phyloP scores from a whole-genome alignment of 1,140 invertebrate species.

The Epicauta chinensis region DNA sequence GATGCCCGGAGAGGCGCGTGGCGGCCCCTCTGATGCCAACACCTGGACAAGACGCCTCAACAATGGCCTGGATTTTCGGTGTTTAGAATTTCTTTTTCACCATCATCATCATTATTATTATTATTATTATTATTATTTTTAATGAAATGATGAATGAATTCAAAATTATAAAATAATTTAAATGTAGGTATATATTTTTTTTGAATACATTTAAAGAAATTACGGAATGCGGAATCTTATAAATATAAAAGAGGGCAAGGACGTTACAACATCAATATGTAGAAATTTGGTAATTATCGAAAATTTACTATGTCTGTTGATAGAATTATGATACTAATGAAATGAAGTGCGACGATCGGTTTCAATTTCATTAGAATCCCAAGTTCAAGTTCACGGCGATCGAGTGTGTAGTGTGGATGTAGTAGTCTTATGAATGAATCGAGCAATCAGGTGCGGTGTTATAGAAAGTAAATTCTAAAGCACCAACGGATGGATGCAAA shows the following conservation, averaged over 20 bases:
- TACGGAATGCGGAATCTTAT: neutral
- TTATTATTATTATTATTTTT: too few relatives aligned
- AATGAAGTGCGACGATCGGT: slow-evolving; percentile 5
- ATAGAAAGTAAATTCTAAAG: slow-evolving; percentile 30
- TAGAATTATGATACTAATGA: too few relatives aligned
- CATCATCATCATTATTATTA: too few relatives aligned
- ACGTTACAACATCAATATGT: too few relatives aligned
- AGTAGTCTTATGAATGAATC: slow-evolving; percentile 39
- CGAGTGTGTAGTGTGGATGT: slow-evolving; percentile 31
- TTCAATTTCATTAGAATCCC: slow-evolving; percentile 40
- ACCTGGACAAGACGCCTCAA: slow-evolving; percentile 14
- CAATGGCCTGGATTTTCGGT: neutral
- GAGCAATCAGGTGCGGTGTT: slow-evolving; percentile 18
- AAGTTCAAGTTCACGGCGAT: slow-evolving; percentile 43
- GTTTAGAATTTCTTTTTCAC: too few relatives aligned
- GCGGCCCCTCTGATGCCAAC: slow-evolving; percentile 3
- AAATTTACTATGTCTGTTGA: too few relatives aligned
- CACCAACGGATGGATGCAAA: neutral
- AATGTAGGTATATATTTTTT: too few relatives aligned
- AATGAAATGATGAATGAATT: too few relatives aligned
- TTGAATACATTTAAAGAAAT: neutral
- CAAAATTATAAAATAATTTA: too few relatives aligned
- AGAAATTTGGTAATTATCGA: too few relatives aligned
- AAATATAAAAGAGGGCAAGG: too few relatives aligned
- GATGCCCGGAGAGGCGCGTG: slow-evolving; percentile 24